Evolutionary conservation across 2,888 invertebrate genomes (phyloP), one percentile per base, ranked within the genome.

Genomic region (Trachelus stipa): DNA sequence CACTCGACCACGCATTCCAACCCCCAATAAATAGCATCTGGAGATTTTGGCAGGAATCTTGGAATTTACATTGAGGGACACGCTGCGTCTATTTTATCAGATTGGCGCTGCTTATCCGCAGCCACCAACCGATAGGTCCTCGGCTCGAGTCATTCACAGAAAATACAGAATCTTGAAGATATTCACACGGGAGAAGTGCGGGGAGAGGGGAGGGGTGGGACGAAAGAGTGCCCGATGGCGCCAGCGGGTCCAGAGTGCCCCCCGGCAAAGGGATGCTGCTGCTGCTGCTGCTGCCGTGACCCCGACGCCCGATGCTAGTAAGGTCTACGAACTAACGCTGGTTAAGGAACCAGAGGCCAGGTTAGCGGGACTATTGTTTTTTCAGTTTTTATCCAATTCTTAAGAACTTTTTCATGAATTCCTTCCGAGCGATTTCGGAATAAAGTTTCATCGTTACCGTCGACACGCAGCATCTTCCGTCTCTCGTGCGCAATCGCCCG

Each of bases 121-220:
- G 79, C 77, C 76, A 76, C 30, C 71, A 81, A 80, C 81, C 83
- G 85, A 85, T 85, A 86, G 87, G 87, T 84, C 82, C 81, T 83
- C 71, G 82, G 83, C 81, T 82, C 82, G 84, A 89, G 90, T 90
- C 90, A 91, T 90, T 90, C 90, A 91, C 90, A 88, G 90, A 90
- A 90, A 90, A 87, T 87, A 85, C 86, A 88, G 87, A 89, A 88
- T 88, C 86, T 87, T 88, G 87, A 87, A 89, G 88, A 88, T 88
- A 85, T 81, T 85, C 86, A 86, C 86, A 86, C 85, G 86, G 85
- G 85, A 85, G 82, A 15, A 40, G 40, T 15, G 15, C 40, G 0
- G 34, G 34, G 34, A n/a, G 34, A 11, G 34, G 34, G 34, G 34
- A 1, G 31, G 31, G 31, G 31, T 31, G 77, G 33, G 79, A 80